phyloP scores from a whole-genome alignment of 2,113 vertebrate genomes.

The Tragelaphus imberbis region DNA sequence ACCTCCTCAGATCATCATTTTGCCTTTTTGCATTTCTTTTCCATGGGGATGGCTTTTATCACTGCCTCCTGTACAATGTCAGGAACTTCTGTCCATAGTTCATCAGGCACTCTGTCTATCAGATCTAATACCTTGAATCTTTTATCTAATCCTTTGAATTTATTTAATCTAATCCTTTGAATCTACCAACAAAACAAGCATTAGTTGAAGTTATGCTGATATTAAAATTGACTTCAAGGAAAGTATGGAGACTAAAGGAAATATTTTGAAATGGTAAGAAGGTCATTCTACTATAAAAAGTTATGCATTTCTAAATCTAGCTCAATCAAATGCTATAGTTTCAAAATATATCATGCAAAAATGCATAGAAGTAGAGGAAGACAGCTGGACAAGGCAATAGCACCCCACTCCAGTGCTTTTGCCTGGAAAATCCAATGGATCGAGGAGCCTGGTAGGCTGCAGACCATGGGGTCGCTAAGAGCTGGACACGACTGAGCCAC shows the following conservation, averaged over 20 bases:
- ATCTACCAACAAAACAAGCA: background rate
- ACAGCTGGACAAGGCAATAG: background rate
- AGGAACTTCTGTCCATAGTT: background rate
- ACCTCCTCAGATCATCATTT: background rate
- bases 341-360: background rate
- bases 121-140: background rate
- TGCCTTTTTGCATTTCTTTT: background rate
- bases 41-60: background rate
- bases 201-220: background rate
- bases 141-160: background rate
- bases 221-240: background rate
- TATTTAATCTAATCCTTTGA: background rate
- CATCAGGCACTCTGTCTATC: background rate
- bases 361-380: background rate
- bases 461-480: no score
- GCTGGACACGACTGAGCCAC: no score
- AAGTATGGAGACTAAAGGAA: background rate
- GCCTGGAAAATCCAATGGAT: no score
- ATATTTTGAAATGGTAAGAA: background rate
- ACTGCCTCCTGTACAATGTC: background rate
- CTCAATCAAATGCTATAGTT: background rate
- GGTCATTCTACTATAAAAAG: background rate
- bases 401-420: no score
- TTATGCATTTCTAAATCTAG: background rate
- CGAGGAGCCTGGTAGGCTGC: no score